Conservation (phyloP, 2,888 invertebrate species). For the Cylindroiulus punctatus region DNA sequence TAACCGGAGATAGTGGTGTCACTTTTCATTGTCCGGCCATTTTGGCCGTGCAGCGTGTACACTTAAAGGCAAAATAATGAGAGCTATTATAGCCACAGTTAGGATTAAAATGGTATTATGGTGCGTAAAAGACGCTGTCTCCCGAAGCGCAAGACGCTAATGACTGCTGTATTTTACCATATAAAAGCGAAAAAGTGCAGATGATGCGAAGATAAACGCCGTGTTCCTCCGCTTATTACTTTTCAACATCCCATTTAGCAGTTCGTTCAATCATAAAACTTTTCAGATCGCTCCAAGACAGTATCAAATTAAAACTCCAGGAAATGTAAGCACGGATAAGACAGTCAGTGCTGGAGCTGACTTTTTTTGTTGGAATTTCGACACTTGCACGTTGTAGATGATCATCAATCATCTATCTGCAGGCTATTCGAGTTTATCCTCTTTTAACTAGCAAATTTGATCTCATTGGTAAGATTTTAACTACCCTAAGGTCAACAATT, state of each 20-base stretch:
- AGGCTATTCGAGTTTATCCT: too few species aligned
- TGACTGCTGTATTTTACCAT: slow-evolving; percentile 29
- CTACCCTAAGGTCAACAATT: too few species aligned
- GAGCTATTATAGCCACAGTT: slow-evolving; percentile 25
- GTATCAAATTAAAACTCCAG: background rate
- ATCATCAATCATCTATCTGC: too few species aligned
- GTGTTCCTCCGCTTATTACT: slow-evolving; percentile 13
- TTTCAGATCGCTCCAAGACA: background rate
- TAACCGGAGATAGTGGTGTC: slow-evolving; percentile 29
- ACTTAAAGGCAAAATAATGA: slow-evolving; percentile 28
- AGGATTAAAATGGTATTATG: slow-evolving; percentile 32
- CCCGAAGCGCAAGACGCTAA: slow-evolving; percentile 29
- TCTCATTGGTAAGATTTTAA: too few species aligned
- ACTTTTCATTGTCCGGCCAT: slow-evolving; percentile 29
- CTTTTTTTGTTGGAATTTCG: too few species aligned
- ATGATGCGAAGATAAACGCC: background rate
- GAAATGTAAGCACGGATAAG: background rate
- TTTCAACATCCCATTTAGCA: slow-evolving; percentile 29
- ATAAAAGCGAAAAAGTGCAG: background rate
- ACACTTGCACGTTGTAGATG: background rate
- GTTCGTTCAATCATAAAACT: slow-evolving; percentile 12
- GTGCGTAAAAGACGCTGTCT: slow-evolving; percentile 23
- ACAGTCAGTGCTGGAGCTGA: background rate
- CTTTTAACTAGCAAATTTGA: too few species aligned
- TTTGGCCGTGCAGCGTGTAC: background rate